These are phyloP conservation scores for Himalopsyche japonica DNA, from an alignment of 2,888 invertebrate genomes.

Conservation along the genomic window DNA sequence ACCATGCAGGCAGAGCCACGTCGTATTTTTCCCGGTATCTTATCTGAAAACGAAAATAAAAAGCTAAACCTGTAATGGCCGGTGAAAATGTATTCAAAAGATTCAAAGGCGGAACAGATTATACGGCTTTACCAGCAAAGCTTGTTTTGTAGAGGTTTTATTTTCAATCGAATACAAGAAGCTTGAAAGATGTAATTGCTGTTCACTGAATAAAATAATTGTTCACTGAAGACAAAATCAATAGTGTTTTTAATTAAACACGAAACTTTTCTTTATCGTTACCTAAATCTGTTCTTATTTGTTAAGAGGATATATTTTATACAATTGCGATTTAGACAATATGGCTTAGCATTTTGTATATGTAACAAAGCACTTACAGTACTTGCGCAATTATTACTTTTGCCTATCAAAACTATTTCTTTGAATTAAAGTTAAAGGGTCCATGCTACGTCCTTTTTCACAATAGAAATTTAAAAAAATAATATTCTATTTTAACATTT, in stretches of 20 bases:
- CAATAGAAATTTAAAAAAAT: too few species aligned
- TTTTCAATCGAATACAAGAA: neutral
- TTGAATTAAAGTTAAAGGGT: too few species aligned
- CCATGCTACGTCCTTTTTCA: too few species aligned
- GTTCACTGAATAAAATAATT: neutral
- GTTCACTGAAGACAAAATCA: neutral
- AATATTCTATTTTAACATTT: too few species aligned
- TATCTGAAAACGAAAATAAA: conserved; percentile 54
- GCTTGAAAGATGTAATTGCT: neutral
- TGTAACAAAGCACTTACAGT: too few species aligned
- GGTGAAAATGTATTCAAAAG: neutral
- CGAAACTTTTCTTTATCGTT: too few species aligned
- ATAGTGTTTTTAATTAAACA: neutral
- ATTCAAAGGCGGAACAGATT: neutral
- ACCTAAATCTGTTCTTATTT: too few species aligned
- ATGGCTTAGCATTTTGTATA: too few species aligned
- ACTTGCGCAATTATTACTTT: too few species aligned
- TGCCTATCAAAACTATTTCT: too few species aligned
- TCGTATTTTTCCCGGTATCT: conserved; percentile 69
- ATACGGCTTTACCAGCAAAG: neutral
- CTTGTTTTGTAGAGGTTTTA: neutral
- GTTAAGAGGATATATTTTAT: too few species aligned
- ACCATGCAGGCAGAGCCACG: conserved; percentile 67
- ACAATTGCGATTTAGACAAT: too few species aligned
- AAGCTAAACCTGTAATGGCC: neutral